These are phyloP conservation scores for Istiophorus platypterus DNA, from an alignment of 2,113 vertebrate species.

Conservation along the genomic window DNA sequence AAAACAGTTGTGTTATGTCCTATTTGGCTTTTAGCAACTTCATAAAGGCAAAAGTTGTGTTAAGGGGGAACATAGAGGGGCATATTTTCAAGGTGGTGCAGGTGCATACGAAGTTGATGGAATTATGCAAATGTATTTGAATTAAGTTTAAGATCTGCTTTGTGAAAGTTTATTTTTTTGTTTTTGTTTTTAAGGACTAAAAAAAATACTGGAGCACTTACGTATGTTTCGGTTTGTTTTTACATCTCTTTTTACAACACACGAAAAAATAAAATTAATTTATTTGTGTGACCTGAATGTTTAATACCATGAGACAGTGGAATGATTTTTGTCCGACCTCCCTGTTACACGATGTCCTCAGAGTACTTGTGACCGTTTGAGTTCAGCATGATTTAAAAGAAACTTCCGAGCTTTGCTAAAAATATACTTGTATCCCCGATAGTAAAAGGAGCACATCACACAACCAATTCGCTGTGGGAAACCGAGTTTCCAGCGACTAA, in stretches of 20 bases:
- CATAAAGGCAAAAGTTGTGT: too few species aligned
- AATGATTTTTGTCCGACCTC: background rate
- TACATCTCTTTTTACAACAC: background rate
- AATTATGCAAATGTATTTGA: background rate
- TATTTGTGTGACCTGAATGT: constrained; percentile 12
- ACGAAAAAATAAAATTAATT: background rate
- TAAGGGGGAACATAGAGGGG: too few species aligned
- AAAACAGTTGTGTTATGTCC: background rate
- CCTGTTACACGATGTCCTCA: background rate
- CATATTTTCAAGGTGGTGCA: background rate
- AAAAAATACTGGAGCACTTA: background rate
- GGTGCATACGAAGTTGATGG: background rate
- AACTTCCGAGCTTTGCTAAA: constrained; percentile 30
- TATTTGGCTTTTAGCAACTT: background rate
- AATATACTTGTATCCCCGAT: constrained; percentile 30
- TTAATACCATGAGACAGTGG: background rate
- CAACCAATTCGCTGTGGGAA: constrained; percentile 26
- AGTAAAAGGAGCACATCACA: constrained; percentile 13
- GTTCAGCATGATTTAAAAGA: constrained; percentile 15
- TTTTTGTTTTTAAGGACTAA: too few species aligned
- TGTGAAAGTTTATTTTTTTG: too few species aligned
- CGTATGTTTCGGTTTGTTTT: too few species aligned
- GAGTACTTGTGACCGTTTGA: background rate
- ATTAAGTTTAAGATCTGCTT: background rate
- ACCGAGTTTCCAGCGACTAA: background rate